Conservation (phyloP, 2,888 invertebrate species). For the Lasioglossum lativentre region DNA sequence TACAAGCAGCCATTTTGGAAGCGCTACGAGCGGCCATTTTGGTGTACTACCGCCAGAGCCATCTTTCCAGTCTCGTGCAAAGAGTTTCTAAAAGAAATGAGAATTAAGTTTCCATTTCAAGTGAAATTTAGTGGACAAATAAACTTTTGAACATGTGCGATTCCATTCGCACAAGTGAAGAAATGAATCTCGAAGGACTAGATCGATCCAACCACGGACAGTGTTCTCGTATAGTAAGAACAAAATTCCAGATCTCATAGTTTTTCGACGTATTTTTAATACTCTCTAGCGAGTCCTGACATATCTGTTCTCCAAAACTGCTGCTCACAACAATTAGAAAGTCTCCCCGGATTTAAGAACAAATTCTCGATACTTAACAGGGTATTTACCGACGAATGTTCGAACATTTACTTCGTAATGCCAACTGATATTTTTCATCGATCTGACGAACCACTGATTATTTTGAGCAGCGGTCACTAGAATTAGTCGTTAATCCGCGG, state of each 20-base stretch:
- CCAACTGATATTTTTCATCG: background rate
- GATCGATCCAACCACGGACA: background rate
- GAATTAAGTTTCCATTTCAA: background rate
- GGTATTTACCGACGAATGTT: background rate
- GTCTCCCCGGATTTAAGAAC: background rate
- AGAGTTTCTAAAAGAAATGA: too few species aligned
- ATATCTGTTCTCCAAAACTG: background rate
- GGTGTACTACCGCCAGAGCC: too few species aligned
- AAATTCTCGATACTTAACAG: background rate
- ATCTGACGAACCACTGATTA: background rate
- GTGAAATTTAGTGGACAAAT: background rate
- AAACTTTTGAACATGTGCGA: background rate
- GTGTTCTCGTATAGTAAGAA: background rate
- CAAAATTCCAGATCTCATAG: background rate
- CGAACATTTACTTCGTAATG: background rate
- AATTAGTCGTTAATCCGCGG: background rate
- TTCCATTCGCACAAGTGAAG: background rate
- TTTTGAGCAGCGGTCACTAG: background rate
- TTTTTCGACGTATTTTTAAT: slow-evolving; percentile 4
- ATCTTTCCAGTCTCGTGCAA: background rate
- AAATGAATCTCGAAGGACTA: background rate
- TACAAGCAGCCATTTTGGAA: too few species aligned
- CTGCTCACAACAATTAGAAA: background rate
- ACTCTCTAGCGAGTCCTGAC: slow-evolving; percentile 1
- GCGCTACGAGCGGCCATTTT: too few species aligned